Base-by-base conservation (phyloP, 2,888 invertebrate genomes). In the Drosophila longiperda region DNA sequence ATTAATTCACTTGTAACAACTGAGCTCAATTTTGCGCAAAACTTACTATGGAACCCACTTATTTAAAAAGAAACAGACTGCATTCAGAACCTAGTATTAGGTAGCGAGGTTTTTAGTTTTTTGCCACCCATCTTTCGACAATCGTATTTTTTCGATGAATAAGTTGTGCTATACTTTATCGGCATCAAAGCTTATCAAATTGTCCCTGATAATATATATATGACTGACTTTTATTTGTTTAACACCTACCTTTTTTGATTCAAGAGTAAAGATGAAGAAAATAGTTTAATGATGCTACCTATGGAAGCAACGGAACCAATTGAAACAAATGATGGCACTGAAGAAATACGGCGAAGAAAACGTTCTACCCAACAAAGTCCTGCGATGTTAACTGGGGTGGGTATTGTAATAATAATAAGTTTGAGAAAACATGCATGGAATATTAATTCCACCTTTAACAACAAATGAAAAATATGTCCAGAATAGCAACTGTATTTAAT, bases 261-360 rank as follows among this genome's bases (percentile, higher is more conserved):
- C 12, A 45, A 91, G 91, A 83, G 76, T 52, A 91, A 89, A 67
- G 79, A 87, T 1, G 86, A 90, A n/a, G 80, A 76, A 20, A 87
- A 76, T 40, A 91, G 78, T 66, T 84, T 91, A 68, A 93, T 93
- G 93, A 93, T 93, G 85, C 17, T 83, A 91, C 93, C 94, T 0
- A 93, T 94, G 93, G 92, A 91, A 72, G 83, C 82, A 45, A 81
- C 78, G 4, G 83, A 72, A 36, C 53, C 78, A 29, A 64, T 64
- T 32, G 75, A 78, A 6, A 48, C 75, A 26, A 75, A 70, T 26
- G 83, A 75, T 45, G 69, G 75, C 3, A 80, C 75, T 20, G 92
- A 91, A 53, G 91, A 92, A 72, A 88, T 91, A 57, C 78, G 90
- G 0, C 74, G 90, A 7, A 82, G 61, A 54, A 89, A 80, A 61